These are phyloP conservation scores for Nycticorax nycticorax DNA, from an alignment of 2,113 vertebrate species.

Conservation along the genomic window DNA sequence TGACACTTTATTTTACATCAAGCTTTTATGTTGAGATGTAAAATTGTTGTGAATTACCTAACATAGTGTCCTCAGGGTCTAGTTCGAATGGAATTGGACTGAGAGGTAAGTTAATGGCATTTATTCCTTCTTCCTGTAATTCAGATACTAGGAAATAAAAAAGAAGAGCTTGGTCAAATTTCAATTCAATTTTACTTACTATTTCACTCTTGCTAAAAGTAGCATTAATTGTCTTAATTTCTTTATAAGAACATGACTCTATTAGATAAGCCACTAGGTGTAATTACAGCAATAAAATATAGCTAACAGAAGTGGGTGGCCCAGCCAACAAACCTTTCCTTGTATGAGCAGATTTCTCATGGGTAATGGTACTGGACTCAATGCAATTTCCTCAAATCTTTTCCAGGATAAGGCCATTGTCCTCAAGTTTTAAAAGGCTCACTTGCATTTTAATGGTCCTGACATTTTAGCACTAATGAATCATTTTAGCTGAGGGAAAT, in stretches of 20 bases:
- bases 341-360: not conserved
- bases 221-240: slow-evolving; percentile 46
- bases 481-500: not conserved
- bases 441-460: not conserved
- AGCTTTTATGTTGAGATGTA: slow-evolving; percentile 6
- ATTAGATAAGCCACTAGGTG: not conserved
- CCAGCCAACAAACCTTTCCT: slow-evolving; percentile 1
- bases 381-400: not conserved
- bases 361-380: not conserved
- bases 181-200: not conserved
- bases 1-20: slow-evolving; percentile 18
- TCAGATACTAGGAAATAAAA: slow-evolving; percentile 86
- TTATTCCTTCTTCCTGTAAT: slow-evolving; percentile 98
- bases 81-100: slow-evolving; percentile 95
- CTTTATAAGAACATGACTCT: not conserved
- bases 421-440: not conserved
- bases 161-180: slow-evolving; percentile 31
- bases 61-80: slow-evolving; percentile 97
- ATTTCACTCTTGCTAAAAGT: slow-evolving; percentile 11
- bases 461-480: not conserved
- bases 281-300: slow-evolving; percentile 26
- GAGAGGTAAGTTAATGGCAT: slow-evolving; percentile 98
- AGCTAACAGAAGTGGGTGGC: not conserved
- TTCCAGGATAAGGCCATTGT: not conserved
- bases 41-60: slow-evolving; percentile 80